Evolutionary conservation across 1,140 invertebrate species (phyloP), one percentile per base, ranked within the genome.

Genomic region (Acromyrmex charruanus): DNA sequence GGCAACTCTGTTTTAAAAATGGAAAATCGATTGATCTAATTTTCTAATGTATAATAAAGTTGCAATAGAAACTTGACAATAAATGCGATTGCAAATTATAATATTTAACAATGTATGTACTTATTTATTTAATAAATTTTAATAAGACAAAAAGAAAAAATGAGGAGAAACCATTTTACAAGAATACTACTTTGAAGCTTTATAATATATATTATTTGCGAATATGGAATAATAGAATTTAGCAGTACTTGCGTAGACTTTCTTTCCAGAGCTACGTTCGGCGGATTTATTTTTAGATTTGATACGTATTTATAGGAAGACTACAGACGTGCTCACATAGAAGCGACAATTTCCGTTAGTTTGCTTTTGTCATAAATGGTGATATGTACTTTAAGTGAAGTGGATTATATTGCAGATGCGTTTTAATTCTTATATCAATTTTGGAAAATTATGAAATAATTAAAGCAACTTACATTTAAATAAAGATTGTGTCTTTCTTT

Each of bases 251-350:
- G 69, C 75, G 69, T 53, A 21, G 61, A 25, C 61, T 69, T 89
- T 87, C 85, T 87, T 91, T 91, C 79, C 85, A 85, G 59, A 55
- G 58, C 51, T 25, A 31, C 79, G 35, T 58, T 58, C 4, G n/a
- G 77, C 88, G 28, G 66, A 89, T 59, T 86, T 91, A 91, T 90
- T 90, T 87, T 88, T 88, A 66, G 89, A 86, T 49, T 74, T 85
- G 65, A 90, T 89, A 84, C 51, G 85, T 82, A 80, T 89, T 89
- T 89, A 87, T 85, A 81, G 85, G 58, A 85, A 68, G 66, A 86
- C 77, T 92, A 90, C 89, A 39, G 65, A 87, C 44, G 51, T 66
- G 53, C 6, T 28, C 10, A 39, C 58, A 61, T 87, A 71, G 25
- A 35, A 31, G 61, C 6, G 61, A n/a, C n/a, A 44, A 79, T 66